Evolutionary conservation across 1,140 invertebrate genomes (phyloP).

Genomic region (Panagrolaimus sp.): DNA sequence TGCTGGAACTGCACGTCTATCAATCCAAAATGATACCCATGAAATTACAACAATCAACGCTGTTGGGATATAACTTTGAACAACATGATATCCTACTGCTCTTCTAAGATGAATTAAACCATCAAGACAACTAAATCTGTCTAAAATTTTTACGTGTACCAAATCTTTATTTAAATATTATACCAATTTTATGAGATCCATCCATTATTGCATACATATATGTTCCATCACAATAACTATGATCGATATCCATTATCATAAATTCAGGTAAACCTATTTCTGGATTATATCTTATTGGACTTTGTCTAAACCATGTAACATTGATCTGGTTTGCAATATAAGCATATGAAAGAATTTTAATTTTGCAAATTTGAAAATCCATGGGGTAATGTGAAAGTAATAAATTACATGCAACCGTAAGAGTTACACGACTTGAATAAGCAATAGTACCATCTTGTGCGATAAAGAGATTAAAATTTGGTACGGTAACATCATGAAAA

Average conservation of each 20-base stretch:
- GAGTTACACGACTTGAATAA: constrained; percentile 35
- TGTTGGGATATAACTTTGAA: constrained; percentile 79
- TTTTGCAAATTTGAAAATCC: constrained; percentile 28
- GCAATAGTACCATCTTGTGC: constrained; percentile 49
- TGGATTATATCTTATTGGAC: constrained; percentile 47
- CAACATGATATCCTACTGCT: constrained; percentile 76
- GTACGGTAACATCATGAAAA: constrained; percentile 46
- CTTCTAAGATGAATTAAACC: constrained; percentile 74
- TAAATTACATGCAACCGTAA: constrained; percentile 53
- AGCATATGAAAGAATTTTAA: constrained; percentile 32
- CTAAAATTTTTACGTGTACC: constrained; percentile 57
- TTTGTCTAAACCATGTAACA: constrained; percentile 49
- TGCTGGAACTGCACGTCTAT: constrained; percentile 52
- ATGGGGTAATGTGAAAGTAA: constrained; percentile 48
- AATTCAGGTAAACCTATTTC: constrained; percentile 56
- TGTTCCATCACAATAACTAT: constrained; percentile 52
- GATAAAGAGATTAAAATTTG: constrained; percentile 58
- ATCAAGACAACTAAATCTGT: constrained; percentile 66
- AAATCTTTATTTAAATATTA: background rate
- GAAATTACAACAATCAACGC: constrained; percentile 76
- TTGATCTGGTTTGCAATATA: constrained; percentile 53
- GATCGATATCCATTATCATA: constrained; percentile 38
- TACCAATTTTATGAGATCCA: constrained; percentile 42
- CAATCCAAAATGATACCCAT: constrained; percentile 68
- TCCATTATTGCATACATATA: constrained; percentile 54